These are phyloP conservation scores for Catajapyx aquilonaris DNA, from an alignment of 1,140 invertebrate genomes.

Conservation along the genomic window DNA sequence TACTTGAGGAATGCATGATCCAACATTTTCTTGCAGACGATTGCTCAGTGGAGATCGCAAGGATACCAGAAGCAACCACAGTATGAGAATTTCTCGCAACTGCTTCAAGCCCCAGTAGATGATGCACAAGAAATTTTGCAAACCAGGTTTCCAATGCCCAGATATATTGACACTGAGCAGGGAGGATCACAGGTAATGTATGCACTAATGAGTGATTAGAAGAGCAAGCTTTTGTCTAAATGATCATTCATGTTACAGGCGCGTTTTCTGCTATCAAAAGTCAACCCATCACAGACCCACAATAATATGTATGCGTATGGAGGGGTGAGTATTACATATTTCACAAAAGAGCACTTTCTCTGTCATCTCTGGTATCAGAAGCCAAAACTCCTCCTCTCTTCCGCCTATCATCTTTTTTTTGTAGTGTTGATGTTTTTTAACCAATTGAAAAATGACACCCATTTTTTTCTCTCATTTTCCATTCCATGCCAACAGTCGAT, in stretches of 20 bases:
- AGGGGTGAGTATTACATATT: slow-evolving; percentile 41
- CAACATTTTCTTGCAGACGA: slow-evolving; percentile 42
- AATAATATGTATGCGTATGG: slow-evolving; percentile 95
- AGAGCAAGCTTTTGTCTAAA: background rate
- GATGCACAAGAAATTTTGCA: slow-evolving; percentile 93
- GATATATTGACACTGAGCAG: slow-evolving; percentile 97
- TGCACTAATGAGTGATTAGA: slow-evolving; percentile 3
- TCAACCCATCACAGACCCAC: slow-evolving; percentile 99
- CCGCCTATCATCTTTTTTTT: too few species aligned
- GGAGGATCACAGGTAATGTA: slow-evolving; percentile 72
- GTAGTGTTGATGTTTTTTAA: too few species aligned
- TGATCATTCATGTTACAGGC: slow-evolving; percentile 42
- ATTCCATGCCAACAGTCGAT: slow-evolving; percentile 25
- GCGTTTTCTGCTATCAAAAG: slow-evolving; percentile 93
- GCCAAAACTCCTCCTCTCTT: too few species aligned
- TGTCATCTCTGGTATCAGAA: background rate
- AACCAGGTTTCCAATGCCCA: slow-evolving; percentile 89
- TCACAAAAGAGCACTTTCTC: background rate
- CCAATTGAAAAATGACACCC: slow-evolving; percentile 2
- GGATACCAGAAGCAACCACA: slow-evolving; percentile 92
- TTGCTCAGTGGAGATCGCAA: slow-evolving; percentile 84
- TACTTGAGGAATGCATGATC: too few species aligned
- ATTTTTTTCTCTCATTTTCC: slow-evolving; percentile 3
- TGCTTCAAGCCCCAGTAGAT: slow-evolving; percentile 86
- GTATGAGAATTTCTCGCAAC: slow-evolving; percentile 91